Evolutionary conservation across 2,888 invertebrate species (phyloP), one percentile per base, ranked within the genome.

Genomic region (Heliconius charithonia): DNA sequence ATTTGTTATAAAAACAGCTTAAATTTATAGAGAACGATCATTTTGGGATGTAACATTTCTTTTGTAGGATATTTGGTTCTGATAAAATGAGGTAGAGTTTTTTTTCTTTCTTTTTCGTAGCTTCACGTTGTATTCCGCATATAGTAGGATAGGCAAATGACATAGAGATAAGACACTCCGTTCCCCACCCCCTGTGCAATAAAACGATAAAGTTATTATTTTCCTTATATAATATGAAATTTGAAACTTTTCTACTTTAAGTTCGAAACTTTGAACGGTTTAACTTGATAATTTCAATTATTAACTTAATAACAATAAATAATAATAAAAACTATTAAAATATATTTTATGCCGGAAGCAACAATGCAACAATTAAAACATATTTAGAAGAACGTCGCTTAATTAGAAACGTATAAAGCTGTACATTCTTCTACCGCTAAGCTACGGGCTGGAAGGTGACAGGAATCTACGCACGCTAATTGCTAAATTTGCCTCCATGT

Each of bases 391-490:
- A 62, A 51, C 32, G 45, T 71, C 65, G n/a, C 77, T 76, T 72
- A 80, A 80, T 80, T 78, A 66, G 74, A 74, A 78, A 80, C 72
- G 72, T 45, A 80, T 78, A 78, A 80, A 80, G 80, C 83, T 82
- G 81, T 78, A 81, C 77, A 80, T 81, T 75, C 82, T 79, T 80
- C 78, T 80, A 59, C 56, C 84, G 84, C 87, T 89, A 89, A 89
- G 89, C 89, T 87, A 88, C 88, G 76, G 62, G 73, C 37, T 67
- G 78, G 70, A 45, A 73, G 75, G 78, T 78, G 79, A 82, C 80
- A 82, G 79, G 89, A 86, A 87, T 87, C 84, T 86, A 87, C 87
- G 86, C 91, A 90, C 91, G 90, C 89, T 92, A 92, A 92, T 92
- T 92, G 92, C 90, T 89, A 92, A 92, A 91, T 91, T 91, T 86